Percentiles rank a stretch among this genome's conserved stretches.
phyloP scores from a whole-genome alignment of 2,888 invertebrate species.

The Sthenelais limicola region DNA sequence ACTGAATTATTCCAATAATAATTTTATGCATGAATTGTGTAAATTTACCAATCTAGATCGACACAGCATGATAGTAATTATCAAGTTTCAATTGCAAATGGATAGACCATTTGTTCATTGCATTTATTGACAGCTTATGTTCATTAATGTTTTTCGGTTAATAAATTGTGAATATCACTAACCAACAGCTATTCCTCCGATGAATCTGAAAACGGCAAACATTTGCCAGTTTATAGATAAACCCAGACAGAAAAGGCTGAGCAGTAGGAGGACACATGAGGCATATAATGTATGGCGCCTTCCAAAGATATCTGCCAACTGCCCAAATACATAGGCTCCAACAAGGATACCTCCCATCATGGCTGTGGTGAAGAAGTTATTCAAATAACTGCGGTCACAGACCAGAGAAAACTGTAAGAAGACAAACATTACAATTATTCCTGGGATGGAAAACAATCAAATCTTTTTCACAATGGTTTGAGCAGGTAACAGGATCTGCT shows the following conservation, averaged over 20 bases:
- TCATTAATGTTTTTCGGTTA: no score
- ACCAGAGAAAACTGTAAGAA: neutral
- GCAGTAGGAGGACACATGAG: constrained; percentile 1
- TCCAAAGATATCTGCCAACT: constrained; percentile 9
- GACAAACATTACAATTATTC: no score
- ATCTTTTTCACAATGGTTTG: no score
- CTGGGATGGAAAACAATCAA: no score
- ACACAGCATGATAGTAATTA: no score
- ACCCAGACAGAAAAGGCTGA: constrained; percentile 7
- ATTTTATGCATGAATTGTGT: no score
- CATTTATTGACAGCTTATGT: no score
- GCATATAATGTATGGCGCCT: constrained; percentile 1
- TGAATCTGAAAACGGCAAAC: constrained; percentile 16
- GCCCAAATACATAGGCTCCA: constrained; percentile 12
- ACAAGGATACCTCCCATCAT: constrained; percentile 29
- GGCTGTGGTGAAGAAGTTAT: constrained; percentile 15
- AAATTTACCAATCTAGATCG: no score
- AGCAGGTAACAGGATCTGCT: no score
- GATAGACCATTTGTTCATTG: no score
- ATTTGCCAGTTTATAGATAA: constrained; percentile 19
- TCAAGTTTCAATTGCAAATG: no score
- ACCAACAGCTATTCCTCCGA: constrained; percentile 14
- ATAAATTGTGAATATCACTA: neutral
- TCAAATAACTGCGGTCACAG: constrained; percentile 1
- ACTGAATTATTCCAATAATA: no score